Percentiles rank a stretch among this genome's conserved stretches.
These are phyloP conservation scores for Eueides isabella DNA, from an alignment of 1,140 invertebrate species.

Conservation along the genomic window DNA sequence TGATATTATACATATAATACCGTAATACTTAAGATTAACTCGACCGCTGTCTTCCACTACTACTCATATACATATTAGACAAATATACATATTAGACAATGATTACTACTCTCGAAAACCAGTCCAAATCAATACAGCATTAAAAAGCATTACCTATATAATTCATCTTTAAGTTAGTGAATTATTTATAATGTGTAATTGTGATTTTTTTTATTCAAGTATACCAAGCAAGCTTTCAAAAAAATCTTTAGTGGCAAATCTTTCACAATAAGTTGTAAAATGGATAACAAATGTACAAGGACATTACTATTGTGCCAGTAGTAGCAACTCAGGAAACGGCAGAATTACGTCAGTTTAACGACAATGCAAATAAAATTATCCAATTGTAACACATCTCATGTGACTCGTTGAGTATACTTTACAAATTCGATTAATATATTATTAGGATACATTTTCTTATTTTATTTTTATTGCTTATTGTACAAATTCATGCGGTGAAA, in stretches of 20 bases:
- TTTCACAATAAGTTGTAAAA: not conserved
- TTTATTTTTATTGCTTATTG: not conserved
- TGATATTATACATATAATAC: no score
- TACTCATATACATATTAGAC: no score
- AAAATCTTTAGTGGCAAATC: not conserved
- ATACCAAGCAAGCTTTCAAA: no score
- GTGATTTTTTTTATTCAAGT: no score
- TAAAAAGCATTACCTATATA: no score
- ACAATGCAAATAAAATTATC: conserved; percentile 13
- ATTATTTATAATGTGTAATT: no score
- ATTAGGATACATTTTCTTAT: not conserved
- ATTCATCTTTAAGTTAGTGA: no score
- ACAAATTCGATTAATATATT: not conserved
- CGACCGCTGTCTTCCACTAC: no score
- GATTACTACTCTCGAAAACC: no score
- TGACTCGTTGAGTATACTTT: not conserved
- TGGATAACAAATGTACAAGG: not conserved
- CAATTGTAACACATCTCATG: not conserved
- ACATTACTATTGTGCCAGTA: not conserved
- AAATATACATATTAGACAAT: no score
- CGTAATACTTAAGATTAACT: no score
- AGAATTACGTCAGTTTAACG: not conserved
- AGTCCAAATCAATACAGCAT: no score
- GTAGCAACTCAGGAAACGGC: not conserved
- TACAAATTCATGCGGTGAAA: not conserved